Evolutionary conservation across 2,888 invertebrate genomes (phyloP), one percentile per base, ranked within the genome.

Genomic region (Rhorus exstirpatorius): DNA sequence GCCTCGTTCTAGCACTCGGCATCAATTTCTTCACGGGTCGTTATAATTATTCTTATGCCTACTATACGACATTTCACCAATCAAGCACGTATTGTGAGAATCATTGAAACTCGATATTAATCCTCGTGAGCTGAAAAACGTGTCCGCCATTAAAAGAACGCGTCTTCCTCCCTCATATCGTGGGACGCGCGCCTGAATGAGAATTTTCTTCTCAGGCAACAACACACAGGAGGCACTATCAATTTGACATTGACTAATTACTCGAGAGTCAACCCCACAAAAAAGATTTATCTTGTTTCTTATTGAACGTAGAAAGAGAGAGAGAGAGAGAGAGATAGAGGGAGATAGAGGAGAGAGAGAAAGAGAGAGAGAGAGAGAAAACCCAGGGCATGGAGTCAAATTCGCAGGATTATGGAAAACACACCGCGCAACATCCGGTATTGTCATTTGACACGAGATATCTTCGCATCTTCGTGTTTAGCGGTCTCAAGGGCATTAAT

Each of bases 191-290:
- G n/a, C n/a, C n/a, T n/a, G 12, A 12, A 31, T 19, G 38, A 51
- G 31, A 35, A 44, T 6, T 26, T 26, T 44, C 24, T 17, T 10
- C 19, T 44, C 26, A 24, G 26, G 70, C 26, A 41, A n/a, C 8
- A 10, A 1, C 38, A 38, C 6, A 24, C 19, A 17, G 12, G 2
- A 14, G 1, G 55, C 19, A 63, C 63, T 51, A 17, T 72, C 58
- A 19, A 74, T 49, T 17, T 55, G 79, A 82, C 71, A 12, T 75
- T 79, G 75, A 82, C 79, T 49, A 68, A 79, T 76, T 70, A 17
- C 24, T n/a, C 14, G 14, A 21, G 21, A 44, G 19, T n/a, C n/a
- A n/a, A 21, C 63, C 26, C 12, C n/a, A n/a, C n/a, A n/a, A n/a
- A 10, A 17, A 53, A n/a, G 17, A 24, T 53, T 17, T 10, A 2